Base-by-base conservation (phyloP, 2,113 vertebrate species). In the Struthidea cinerea region DNA sequence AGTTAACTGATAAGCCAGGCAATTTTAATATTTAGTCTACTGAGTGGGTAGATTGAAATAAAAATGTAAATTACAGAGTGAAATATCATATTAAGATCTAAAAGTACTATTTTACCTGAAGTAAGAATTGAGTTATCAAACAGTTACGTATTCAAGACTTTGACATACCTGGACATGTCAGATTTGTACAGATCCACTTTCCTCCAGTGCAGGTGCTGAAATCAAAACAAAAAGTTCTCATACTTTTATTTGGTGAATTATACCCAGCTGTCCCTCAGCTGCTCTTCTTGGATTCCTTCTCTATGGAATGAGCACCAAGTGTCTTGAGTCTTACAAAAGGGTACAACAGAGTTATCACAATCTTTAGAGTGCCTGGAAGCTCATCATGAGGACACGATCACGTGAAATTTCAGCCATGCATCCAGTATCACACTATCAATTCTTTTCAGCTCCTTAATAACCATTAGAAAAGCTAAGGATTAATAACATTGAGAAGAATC, bases 101-200 rank as follows among this genome's bases (percentile, higher is more conserved):
- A 57, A n/a, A 64, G 8, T 33, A 87, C 4, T 63, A 70, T 71
- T 75, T 42, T 46, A 30, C 4, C 18, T 39, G 10, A 84, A 81
- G 15, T 52, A 47, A 81, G 35, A 80, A 50, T 11, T 52, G 9
- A 57, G 9, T 15, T 82, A 68, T 32, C 35, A 49, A 52, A 57
- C 20, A 49, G 7, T 59, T 42, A 73, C 52, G 4, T 56, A 77
- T 42, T 26, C 1, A 4, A 65, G 35, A 75, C 20, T 57, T 44
- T 7, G 13, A 85, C 64, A 19, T 97, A 99, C 99, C 99, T 97
- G 99, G 99, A 89, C 99, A 99, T 49, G 98, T 98, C 81, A 98
- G 90, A 22, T 99, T 98, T 35, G 98, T 99, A 97, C 99, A 99
- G 94, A 98, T 98, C 99, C 99, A 99, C 85, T 97, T 98, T 93